Base-by-base conservation (phyloP, 1,140 invertebrate genomes). In the Euura lappo region DNA sequence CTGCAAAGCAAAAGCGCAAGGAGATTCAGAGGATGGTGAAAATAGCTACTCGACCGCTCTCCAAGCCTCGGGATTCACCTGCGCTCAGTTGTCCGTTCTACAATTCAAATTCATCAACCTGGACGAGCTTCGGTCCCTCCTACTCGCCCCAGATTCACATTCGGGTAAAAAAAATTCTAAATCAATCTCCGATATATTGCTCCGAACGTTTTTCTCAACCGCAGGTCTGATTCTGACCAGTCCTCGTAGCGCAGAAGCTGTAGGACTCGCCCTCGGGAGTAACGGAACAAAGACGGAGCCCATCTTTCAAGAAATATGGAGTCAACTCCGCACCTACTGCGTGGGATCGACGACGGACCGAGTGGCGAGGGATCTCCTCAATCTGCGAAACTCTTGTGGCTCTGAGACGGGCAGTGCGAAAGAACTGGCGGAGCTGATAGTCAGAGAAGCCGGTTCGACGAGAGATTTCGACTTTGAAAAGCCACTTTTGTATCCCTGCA, bases 191-290 rank as follows among this genome's bases (percentile, higher is more conserved):
- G 64, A 60, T 46, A 10, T 76, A 46, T 45, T 70, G 45, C 71
- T 74, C 65, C 45, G 11, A 64, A 6, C 28, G 28, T 28, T 28
- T 45, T 44, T 66, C 13, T 65, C 28, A 46, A 51, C 66, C 4
- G 2, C 71, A 88, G 86, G 86, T 72, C 13, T 87, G 10, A 84
- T 88, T 75, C 74, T 87, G 46, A 88, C 86, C 13, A 88, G 86
- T 78, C 82, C 79, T 74, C 82, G 84, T 76, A 77, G 85, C 1
- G 79, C 83, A 2, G 82, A 86, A 74, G 85, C 84, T 2, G 78
- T 87, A n/a, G 45, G 73, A 65, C 65, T 77, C 28, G 69, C 76
- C 13, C 46, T 77, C n/a, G 51, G 13, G 13, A 8, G 13, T 8
- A 74, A 75, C 13, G 69, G 42, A 68, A 4, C 66, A 5, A 3